phyloP scores from a whole-genome alignment of 2,888 invertebrate genomes.

The Dilophus febrilis region DNA sequence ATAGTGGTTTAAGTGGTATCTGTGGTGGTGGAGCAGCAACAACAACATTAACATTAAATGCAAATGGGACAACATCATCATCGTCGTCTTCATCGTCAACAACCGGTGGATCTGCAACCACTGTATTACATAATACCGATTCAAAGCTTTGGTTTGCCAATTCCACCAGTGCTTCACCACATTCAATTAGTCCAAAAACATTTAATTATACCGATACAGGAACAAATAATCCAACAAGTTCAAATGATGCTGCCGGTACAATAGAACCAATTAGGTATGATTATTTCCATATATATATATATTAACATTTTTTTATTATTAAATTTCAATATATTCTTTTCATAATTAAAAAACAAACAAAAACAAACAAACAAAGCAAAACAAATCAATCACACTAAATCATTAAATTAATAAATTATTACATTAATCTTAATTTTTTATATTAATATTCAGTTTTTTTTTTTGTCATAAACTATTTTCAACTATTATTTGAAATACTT shows the following conservation, averaged over 20 bases:
- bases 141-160: constrained; percentile 38
- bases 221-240: constrained; percentile 35
- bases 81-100: constrained; percentile 29
- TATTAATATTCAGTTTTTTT: too few species aligned
- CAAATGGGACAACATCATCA: constrained; percentile 15
- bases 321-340: background rate
- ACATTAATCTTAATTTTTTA: too few species aligned
- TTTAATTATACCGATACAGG: constrained; percentile 63
- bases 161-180: constrained; percentile 57
- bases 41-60: too few species aligned
- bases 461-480: too few species aligned
- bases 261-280: constrained; percentile 27
- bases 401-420: too few species aligned
- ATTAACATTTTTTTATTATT: background rate
- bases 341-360: background rate
- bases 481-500: too few species aligned
- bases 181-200: constrained; percentile 51
- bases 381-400: too few species aligned
- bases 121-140: constrained; percentile 27
- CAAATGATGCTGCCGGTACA: constrained; percentile 29
- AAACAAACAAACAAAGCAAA: too few species aligned
- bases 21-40: too few species aligned
- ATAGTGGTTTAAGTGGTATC: too few species aligned
- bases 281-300: too few species aligned
- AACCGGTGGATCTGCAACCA: constrained; percentile 16